phyloP scores from a whole-genome alignment of 2,888 invertebrate species.

The Tridacna gigas region DNA sequence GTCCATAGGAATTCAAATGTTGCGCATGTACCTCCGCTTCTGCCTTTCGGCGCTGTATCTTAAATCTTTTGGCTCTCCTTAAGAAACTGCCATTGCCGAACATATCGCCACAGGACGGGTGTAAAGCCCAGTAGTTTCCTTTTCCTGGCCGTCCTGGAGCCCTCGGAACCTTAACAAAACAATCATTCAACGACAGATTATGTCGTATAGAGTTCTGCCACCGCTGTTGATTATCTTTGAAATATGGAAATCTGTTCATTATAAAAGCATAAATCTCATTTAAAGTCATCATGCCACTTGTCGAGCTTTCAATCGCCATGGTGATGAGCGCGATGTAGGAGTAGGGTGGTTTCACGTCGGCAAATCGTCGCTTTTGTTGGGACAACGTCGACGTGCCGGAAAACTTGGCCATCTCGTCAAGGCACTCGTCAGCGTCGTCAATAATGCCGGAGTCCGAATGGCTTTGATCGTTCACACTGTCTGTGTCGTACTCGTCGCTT shows the following conservation, averaged over 20 bases:
- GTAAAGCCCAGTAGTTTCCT: constrained; percentile 85
- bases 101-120: constrained; percentile 84
- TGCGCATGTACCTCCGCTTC: constrained; percentile 71
- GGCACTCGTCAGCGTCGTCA: constrained; percentile 42
- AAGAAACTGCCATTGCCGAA: constrained; percentile 84
- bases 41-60: constrained; percentile 68
- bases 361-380: constrained; percentile 82
- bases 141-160: constrained; percentile 83
- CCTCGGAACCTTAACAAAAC: constrained; percentile 94
- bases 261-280: constrained; percentile 95
- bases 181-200: constrained; percentile 98
- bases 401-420: constrained; percentile 52
- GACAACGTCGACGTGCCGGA: constrained; percentile 79
- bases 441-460: constrained; percentile 57
- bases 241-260: constrained; percentile 95
- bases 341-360: constrained; percentile 98
- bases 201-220: constrained; percentile 89
- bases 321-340: constrained; percentile 99
- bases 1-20: constrained; percentile 77
- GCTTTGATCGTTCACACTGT: constrained; percentile 31
- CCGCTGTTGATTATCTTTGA: constrained; percentile 92
- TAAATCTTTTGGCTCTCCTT: constrained; percentile 83
- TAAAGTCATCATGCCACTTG: constrained; percentile 96
- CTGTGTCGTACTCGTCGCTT: constrained; percentile 46
- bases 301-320: constrained; percentile 99